Percentiles rank a stretch among this genome's conserved stretches.
phyloP scores from a whole-genome alignment of 2,797 vertebrate genomes.

The Chiloscyllium punctatum region DNA sequence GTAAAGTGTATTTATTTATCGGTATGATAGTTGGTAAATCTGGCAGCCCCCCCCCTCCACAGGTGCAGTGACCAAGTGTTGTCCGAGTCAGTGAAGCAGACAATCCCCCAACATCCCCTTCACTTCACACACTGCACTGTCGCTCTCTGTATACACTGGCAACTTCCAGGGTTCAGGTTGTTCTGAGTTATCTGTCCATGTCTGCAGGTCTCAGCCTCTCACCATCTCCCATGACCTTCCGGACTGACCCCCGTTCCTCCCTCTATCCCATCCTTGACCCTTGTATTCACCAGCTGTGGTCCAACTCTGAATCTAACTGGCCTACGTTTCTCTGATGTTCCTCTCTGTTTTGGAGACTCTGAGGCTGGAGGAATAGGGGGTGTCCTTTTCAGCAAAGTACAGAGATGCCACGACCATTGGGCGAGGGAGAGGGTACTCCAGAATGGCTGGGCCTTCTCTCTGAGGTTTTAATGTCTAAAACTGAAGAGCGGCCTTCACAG shows the following conservation, averaged over 20 bases:
- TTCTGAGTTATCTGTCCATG: background rate
- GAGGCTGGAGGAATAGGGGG: no score
- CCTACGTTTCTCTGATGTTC: no score
- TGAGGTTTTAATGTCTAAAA: no score
- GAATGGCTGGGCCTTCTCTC: no score
- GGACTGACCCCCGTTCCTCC: background rate
- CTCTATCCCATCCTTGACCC: background rate
- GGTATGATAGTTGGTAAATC: background rate
- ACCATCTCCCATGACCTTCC: background rate
- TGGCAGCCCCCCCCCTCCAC: background rate
- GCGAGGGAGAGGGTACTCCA: no score
- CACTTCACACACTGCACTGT: background rate
- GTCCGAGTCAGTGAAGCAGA: background rate
- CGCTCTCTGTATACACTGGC: background rate
- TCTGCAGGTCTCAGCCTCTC: background rate
- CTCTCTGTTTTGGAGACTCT: no score
- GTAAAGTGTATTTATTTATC: background rate
- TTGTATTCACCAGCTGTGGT: background rate
- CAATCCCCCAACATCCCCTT: background rate
- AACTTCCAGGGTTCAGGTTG: background rate
- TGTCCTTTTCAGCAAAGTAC: no score
- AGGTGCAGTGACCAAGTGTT: no score
- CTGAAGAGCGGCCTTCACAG: no score
- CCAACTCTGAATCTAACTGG: no score
- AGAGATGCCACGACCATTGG: no score